Evolutionary conservation across 2,113 vertebrate genomes (phyloP).

Genomic region (Lagenorhynchus albirostris): DNA sequence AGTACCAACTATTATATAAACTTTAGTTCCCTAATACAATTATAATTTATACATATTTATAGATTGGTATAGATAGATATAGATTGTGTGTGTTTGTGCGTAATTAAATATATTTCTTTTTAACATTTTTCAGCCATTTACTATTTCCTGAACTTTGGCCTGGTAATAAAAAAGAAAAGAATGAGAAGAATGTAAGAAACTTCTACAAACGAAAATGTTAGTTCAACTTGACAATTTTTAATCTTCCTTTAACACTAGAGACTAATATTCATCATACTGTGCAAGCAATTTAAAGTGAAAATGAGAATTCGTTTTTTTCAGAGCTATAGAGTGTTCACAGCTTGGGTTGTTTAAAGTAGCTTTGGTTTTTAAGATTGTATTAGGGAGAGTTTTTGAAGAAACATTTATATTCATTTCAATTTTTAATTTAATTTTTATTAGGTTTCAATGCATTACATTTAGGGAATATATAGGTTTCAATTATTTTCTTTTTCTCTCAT

Average conservation of each 20-base stretch:
- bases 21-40: background rate
- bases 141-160: background rate
- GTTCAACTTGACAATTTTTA: slow-evolving; percentile 83
- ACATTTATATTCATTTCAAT: background rate
- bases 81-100: background rate
- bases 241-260: slow-evolving; percentile 79
- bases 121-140: background rate
- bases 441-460: background rate
- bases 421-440: slow-evolving; percentile 30
- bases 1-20: background rate
- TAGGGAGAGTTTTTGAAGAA: slow-evolving; percentile 18
- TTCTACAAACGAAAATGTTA: background rate
- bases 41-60: background rate
- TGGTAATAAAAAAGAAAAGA: background rate
- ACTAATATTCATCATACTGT: slow-evolving; percentile 83
- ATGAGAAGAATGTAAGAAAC: background rate
- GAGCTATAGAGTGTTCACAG: background rate
- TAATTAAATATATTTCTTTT: background rate
- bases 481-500: background rate
- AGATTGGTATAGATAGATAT: background rate
- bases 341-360: background rate
- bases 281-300: slow-evolving; percentile 75
- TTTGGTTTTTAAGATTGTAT: background rate
- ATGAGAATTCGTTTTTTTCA: slow-evolving; percentile 43
- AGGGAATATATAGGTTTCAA: background rate